These are phyloP conservation scores for Pandemis cinnamomeana DNA, from an alignment of 2,888 invertebrate genomes.

Conservation along the genomic window DNA sequence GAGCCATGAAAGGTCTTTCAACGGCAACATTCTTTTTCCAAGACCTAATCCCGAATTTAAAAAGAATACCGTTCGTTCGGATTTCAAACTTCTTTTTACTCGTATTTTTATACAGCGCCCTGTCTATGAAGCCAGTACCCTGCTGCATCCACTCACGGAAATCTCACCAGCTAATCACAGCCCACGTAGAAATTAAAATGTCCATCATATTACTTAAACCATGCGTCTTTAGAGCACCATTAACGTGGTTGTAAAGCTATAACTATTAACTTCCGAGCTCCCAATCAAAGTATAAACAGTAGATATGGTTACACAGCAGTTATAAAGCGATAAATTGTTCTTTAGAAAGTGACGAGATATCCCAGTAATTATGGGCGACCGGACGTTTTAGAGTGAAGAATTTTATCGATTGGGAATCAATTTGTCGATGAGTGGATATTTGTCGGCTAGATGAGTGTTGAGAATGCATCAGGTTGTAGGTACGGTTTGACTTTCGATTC, in stretches of 20 bases:
- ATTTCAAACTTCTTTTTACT: too few relatives aligned
- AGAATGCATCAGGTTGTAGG: not conserved
- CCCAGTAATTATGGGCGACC: conserved; percentile 20
- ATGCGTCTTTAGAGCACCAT: conserved; percentile 18
- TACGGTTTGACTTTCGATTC: too few relatives aligned
- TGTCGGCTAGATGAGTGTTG: not conserved
- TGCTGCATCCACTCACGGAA: not conserved
- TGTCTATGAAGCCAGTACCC: too few relatives aligned
- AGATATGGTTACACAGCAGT: conserved; percentile 42
- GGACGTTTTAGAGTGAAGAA: conserved; percentile 11
- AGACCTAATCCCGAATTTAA: too few relatives aligned
- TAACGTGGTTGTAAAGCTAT: conserved; percentile 17
- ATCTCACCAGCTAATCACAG: not conserved
- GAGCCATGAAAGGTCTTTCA: too few relatives aligned
- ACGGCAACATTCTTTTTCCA: too few relatives aligned
- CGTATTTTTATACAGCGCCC: too few relatives aligned
- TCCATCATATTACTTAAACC: conserved; percentile 24
- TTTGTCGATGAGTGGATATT: not conserved
- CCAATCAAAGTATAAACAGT: conserved; percentile 28
- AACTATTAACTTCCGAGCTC: conserved; percentile 30
- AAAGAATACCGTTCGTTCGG: too few relatives aligned
- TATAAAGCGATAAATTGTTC: conserved; percentile 45
- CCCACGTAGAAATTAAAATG: conserved; percentile 10
- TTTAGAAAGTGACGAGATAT: conserved; percentile 48
- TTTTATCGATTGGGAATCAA: conserved; percentile 34